Conservation (phyloP, 2,797 vertebrate species). For the Glossophaga mutica region DNA sequence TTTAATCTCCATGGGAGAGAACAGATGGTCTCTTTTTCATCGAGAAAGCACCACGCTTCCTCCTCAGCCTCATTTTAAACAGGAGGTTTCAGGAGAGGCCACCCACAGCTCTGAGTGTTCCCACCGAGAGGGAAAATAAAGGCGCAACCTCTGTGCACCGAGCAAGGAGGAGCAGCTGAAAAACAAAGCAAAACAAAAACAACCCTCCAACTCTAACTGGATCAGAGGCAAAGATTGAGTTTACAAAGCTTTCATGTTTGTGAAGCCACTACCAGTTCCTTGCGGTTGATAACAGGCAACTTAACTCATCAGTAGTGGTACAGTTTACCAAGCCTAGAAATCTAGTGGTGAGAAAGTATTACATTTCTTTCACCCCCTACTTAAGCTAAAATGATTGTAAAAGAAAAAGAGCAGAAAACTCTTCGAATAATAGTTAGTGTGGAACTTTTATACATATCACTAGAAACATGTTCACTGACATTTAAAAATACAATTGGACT, state of each 20-base stretch:
- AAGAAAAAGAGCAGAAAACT: not conserved
- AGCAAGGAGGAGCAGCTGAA: conserved; percentile 67
- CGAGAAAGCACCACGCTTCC: conserved; percentile 81
- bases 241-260: not conserved
- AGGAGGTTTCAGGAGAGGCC: conserved; percentile 81
- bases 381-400: not conserved
- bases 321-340: not conserved
- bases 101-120: conserved; percentile 86
- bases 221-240: not conserved
- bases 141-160: conserved; percentile 83
- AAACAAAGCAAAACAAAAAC: not conserved
- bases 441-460: not conserved
- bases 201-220: conserved; percentile 42
- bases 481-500: not conserved
- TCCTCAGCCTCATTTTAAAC: conserved; percentile 85
- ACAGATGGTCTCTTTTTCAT: conserved; percentile 79
- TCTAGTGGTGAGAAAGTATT: not conserved
- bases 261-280: not conserved
- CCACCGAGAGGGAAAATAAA: conserved; percentile 91
- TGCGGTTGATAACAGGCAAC: not conserved
- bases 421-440: not conserved
- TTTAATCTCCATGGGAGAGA: conserved; percentile 64
- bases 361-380: not conserved
- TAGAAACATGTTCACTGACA: not conserved
- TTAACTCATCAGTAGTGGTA: not conserved